Evolutionary conservation across 2,797 vertebrate genomes (phyloP).

Genomic region (Poeciliopsis infans): DNA sequence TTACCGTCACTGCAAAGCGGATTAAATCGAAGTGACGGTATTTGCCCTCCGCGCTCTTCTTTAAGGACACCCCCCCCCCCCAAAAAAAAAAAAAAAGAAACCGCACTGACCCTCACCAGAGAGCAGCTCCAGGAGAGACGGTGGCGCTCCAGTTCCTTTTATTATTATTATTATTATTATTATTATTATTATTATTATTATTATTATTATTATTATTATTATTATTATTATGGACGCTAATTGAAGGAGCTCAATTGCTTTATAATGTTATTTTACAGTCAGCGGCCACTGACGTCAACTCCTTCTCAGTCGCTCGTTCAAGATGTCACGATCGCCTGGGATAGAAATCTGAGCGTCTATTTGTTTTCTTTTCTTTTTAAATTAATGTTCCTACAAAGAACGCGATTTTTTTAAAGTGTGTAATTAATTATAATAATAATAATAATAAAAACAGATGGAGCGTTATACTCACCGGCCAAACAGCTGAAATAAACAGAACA

Average conservation of each 20-base stretch:
- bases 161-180: constrained; percentile 26
- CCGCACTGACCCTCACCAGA: constrained; percentile 70
- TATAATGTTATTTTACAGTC: constrained; percentile 80
- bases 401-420: background rate
- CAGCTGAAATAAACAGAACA: constrained; percentile 31
- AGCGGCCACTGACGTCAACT: constrained; percentile 61
- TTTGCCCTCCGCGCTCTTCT: constrained; percentile 61
- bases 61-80: constrained; percentile 34
- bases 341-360: constrained; percentile 14
- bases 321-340: constrained; percentile 18
- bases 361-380: constrained; percentile 5
- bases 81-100: constrained; percentile 12
- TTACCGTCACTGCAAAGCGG: constrained; percentile 69
- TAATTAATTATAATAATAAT: background rate
- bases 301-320: constrained; percentile 53
- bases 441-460: background rate
- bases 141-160: constrained; percentile 58
- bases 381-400: background rate
- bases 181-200: constrained; percentile 73
- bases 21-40: constrained; percentile 73
- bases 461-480: constrained; percentile 63
- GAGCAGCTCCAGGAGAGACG: constrained; percentile 62
- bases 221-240: constrained; percentile 80
- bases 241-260: constrained; percentile 82
- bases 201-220: constrained; percentile 60